phyloP scores from a whole-genome alignment of 2,888 invertebrate species.

The Rhagonycha fulva region DNA sequence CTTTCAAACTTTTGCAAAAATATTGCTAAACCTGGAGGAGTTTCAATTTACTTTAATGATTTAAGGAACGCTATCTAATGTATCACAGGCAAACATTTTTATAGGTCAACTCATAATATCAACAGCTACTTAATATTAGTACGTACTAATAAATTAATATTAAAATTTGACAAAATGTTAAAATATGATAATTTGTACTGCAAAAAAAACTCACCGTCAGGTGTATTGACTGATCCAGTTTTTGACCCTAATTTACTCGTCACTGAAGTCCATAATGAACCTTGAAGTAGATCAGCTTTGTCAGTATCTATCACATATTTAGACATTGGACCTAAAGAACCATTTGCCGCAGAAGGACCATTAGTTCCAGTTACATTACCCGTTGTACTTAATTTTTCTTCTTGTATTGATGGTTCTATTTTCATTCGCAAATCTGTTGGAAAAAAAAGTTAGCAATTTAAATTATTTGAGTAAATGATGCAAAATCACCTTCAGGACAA shows the following conservation, averaged over 20 bases:
- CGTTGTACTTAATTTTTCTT: conserved; percentile 51
- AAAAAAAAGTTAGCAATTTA: neutral
- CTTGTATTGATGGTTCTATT: conserved; percentile 59
- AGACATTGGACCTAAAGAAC: conserved; percentile 64
- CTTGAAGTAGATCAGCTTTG: conserved; percentile 57
- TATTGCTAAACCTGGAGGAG: neutral
- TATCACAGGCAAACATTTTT: neutral
- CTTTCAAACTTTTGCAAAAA: neutral
- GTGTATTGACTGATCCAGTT: conserved; percentile 81
- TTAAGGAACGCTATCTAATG: neutral
- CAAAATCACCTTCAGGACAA: conserved; percentile 57
- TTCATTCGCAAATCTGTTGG: conserved; percentile 73
- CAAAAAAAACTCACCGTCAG: conserved; percentile 69
- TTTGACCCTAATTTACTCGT: conserved; percentile 60
- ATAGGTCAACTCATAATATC: neutral
- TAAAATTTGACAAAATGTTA: neutral
- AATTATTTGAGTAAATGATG: neutral
- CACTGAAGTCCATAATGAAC: conserved; percentile 62
- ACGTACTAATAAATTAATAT: neutral
- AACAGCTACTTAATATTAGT: neutral
- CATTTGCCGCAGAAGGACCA: conserved; percentile 53
- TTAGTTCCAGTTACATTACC: conserved; percentile 50
- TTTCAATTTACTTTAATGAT: neutral
- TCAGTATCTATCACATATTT: conserved; percentile 41
- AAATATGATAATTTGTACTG: neutral